Percentiles rank a stretch among this genome's conserved stretches.
phyloP scores from a whole-genome alignment of 2,113 vertebrate species.

The Melospiza georgiana region DNA sequence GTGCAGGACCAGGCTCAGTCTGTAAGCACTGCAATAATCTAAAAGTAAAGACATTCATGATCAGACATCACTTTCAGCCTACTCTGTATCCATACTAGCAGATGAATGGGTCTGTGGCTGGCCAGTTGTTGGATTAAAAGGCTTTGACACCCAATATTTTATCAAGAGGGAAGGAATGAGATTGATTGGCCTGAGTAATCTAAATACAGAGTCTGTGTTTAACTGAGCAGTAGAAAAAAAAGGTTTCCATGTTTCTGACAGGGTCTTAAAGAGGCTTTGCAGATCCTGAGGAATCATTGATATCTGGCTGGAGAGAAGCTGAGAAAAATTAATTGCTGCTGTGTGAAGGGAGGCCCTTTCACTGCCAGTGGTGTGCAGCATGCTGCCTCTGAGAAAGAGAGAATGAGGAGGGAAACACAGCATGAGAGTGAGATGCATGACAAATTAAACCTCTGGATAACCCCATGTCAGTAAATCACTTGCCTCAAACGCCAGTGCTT shows the following conservation, averaged over 20 bases:
- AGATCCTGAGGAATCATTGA: conserved; percentile 4
- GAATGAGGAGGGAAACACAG: background rate
- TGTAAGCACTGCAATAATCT: background rate
- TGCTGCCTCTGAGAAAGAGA: background rate
- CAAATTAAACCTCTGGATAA: conserved; percentile 44
- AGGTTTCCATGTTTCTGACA: background rate
- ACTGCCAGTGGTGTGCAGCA: background rate
- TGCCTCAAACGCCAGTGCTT: background rate
- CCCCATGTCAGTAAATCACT: conserved; percentile 29
- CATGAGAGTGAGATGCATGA: background rate
- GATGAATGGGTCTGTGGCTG: conserved; percentile 33
- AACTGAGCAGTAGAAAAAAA: conserved; percentile 30
- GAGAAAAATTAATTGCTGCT: conserved; percentile 30
- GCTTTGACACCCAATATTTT: conserved; percentile 27
- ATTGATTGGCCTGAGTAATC: background rate
- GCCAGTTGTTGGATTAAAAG: conserved; percentile 35
- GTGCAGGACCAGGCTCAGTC: background rate
- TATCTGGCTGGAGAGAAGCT: background rate
- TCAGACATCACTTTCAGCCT: background rate
- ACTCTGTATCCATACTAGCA: background rate
- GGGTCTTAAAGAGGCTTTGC: conserved; percentile 32
- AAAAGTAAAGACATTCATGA: background rate
- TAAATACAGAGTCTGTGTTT: conserved; percentile 47
- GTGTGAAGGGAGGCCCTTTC: background rate
- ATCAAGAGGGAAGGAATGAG: conserved; percentile 4